Evolutionary conservation across 1,140 invertebrate genomes (phyloP).

Genomic region (Acromyrmex charruanus): DNA sequence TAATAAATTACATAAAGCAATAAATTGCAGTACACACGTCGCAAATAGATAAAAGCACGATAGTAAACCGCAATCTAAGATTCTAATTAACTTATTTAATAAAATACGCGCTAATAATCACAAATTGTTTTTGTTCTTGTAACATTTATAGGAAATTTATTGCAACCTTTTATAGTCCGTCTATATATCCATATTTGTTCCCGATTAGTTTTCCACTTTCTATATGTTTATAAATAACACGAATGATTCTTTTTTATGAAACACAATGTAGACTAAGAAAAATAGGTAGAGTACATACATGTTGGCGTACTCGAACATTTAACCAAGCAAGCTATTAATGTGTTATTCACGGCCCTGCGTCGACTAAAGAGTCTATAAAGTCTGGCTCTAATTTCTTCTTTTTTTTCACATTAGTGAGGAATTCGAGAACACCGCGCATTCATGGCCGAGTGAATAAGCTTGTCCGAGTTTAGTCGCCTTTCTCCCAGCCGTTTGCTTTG

Average conservation of each 20-base stretch:
- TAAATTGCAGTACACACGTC: neutral
- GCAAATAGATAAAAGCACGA: neutral
- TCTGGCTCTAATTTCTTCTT: conserved; percentile 48
- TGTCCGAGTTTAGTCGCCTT: conserved; percentile 72
- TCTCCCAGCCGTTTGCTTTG: conserved; percentile 49
- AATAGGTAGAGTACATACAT: neutral
- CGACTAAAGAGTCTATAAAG: conserved; percentile 54
- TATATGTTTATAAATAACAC: neutral
- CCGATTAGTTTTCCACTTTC: neutral
- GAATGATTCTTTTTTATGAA: neutral
- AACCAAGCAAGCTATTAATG: conserved; percentile 22
- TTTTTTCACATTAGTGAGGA: conserved; percentile 63
- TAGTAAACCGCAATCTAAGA: neutral
- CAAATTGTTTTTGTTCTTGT: neutral
- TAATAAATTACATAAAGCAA: neutral
- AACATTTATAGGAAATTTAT: neutral
- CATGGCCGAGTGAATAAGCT: conserved; percentile 73
- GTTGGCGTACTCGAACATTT: conserved; percentile 3
- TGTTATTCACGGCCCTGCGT: conserved; percentile 24
- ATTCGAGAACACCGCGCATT: conserved; percentile 71
- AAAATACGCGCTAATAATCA: neutral
- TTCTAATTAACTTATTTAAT: neutral
- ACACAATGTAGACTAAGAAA: neutral
- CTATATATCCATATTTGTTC: neutral
- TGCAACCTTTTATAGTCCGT: neutral